Base-by-base conservation (phyloP, 1,140 invertebrate genomes). In the Calycopis cecrops region DNA sequence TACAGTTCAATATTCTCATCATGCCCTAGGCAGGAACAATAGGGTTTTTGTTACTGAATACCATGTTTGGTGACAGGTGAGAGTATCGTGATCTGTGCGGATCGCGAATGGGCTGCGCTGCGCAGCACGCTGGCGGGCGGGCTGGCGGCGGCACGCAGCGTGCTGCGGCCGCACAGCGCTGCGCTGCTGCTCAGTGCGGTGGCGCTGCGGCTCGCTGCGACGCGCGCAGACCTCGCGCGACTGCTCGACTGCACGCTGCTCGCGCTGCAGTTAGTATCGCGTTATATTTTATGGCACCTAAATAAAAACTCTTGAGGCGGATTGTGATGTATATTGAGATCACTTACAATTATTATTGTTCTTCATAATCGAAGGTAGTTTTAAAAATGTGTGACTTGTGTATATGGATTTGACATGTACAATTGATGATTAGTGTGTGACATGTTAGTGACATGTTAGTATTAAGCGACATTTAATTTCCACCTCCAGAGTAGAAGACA, bases 401-500 rank as follows among this genome's bases (percentile, higher is more conserved):
- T n/a, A n/a, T n/a, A n/a, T n/a, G n/a, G n/a, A n/a, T n/a, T n/a
- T n/a, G n/a, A n/a, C n/a, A n/a, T n/a, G n/a, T n/a, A n/a, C n/a
- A n/a, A n/a, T n/a, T n/a, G n/a, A n/a, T n/a, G n/a, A n/a, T n/a
- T n/a, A n/a, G n/a, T n/a, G n/a, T n/a, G n/a, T n/a, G n/a, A n/a
- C n/a, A n/a, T n/a, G n/a, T n/a, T n/a, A n/a, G n/a, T n/a, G n/a
- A n/a, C n/a, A n/a, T n/a, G n/a, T n/a, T n/a, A n/a, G n/a, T n/a
- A n/a, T n/a, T n/a, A n/a, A n/a, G n/a, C n/a, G n/a, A n/a, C n/a
- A n/a, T n/a, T n/a, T 37, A 1, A 16, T 44, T 9, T 44, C 16
- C 3, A 44, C 11, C 17, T 44, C 9, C 40, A 75, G 85, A 62
- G 69, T 92, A 17, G 52, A 92, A 2, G 83, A 91, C 63, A 68